Evolutionary conservation across 2,797 vertebrate species (phyloP).

Genomic region (Spinus pinus): DNA sequence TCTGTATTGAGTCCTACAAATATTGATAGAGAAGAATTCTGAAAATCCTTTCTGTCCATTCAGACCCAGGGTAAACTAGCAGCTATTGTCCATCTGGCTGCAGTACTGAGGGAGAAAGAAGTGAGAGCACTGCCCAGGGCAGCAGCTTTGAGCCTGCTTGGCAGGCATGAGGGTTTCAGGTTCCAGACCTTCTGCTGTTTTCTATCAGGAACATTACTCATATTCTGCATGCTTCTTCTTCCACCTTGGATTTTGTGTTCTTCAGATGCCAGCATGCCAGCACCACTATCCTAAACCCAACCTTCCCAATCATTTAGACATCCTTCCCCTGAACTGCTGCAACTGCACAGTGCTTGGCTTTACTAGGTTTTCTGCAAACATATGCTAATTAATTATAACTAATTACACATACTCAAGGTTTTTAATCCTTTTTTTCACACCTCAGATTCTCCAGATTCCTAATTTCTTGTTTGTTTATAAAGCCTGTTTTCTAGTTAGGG

Average conservation of each 20-base stretch:
- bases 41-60: neutral
- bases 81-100: neutral
- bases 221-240: neutral
- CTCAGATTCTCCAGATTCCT: neutral
- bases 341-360: neutral
- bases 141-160: neutral
- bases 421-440: neutral
- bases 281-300: neutral
- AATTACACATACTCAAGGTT: neutral
- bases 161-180: neutral
- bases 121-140: neutral
- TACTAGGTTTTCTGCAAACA: neutral
- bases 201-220: neutral
- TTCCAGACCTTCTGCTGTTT: slow-evolving; percentile 14
- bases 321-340: neutral
- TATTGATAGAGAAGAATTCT: neutral
- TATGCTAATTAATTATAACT: slow-evolving; percentile 19
- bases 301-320: neutral
- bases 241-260: neutral
- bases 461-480: slow-evolving; percentile 1
- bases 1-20: neutral
- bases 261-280: neutral
- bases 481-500: neutral
- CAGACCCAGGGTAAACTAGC: neutral
- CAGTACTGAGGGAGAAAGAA: neutral